Conservation (phyloP, 2,113 vertebrate genomes). For the Aplodontia rufa region DNA sequence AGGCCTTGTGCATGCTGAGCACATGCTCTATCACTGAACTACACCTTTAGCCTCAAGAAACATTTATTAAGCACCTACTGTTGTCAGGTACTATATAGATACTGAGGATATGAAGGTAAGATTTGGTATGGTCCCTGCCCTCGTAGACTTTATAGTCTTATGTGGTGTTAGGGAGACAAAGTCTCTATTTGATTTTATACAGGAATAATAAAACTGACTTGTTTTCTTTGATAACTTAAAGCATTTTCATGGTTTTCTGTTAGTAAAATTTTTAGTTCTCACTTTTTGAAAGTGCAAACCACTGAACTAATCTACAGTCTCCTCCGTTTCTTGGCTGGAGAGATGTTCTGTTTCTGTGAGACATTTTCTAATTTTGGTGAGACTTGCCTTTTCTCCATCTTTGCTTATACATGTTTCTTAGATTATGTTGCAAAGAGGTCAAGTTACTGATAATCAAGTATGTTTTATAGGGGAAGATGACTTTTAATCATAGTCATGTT, state of each 20-base stretch:
- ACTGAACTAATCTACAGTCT: conserved; percentile 57
- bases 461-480: conserved; percentile 49
- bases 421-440: conserved; percentile 60
- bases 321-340: conserved; percentile 62
- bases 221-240: conserved; percentile 55
- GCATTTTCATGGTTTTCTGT: conserved; percentile 47
- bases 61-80: conserved; percentile 36
- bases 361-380: conserved; percentile 65
- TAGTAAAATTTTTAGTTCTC: conserved; percentile 46
- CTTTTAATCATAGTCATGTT: conserved; percentile 50
- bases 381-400: conserved; percentile 60
- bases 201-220: conserved; percentile 55
- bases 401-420: conserved; percentile 56
- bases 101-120: conserved; percentile 61
- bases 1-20: neutral
- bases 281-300: conserved; percentile 54
- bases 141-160: conserved; percentile 34
- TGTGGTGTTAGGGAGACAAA: conserved; percentile 42
- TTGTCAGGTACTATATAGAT: conserved; percentile 50
- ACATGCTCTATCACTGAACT: neutral
- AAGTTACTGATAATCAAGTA: conserved; percentile 48
- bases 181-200: conserved; percentile 30
- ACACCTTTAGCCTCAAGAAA: neutral
- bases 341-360: conserved; percentile 69
- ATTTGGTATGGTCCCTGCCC: neutral